Evolutionary conservation across 2,888 invertebrate species (phyloP), one percentile per base, ranked within the genome.

Genomic region (Junonia oenone): DNA sequence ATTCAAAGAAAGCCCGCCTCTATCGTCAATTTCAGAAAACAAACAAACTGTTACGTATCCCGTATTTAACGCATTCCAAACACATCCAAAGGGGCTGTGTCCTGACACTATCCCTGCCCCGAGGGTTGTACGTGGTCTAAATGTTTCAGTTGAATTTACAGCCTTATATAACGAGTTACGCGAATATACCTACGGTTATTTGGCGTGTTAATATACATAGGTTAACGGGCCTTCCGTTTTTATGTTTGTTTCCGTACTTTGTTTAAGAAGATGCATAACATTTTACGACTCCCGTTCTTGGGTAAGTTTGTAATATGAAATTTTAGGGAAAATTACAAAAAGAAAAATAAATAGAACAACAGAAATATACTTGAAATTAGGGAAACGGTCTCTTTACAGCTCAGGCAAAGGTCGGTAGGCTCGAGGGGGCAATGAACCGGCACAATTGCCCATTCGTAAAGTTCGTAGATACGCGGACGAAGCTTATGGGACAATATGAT

Each of bases 101-200:
- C 61, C 68, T 62, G 67, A 59, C 64, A 63, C 66, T 67, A 61
- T 68, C 69, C 67, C 56, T 55, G 62, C 68, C 72, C 69, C 64
- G 69, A 70, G 79, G 81, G 71, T 69, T 61, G 63, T 73, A 82
- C 82, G 83, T 78, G 84, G 81, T 76, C 76, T 81, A 83, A 85
- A 86, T 88, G 83, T 86, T 85, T 85, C 83, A 83, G 63, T 67
- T 69, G 70, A 75, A 83, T 83, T 81, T 80, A 81, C 78, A 83
- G 78, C 73, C 69, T 56, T 62, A 69, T 62, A 62, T 65, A 65
- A 68, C 67, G 65, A 68, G 69, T 74, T 73, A 74, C 71, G 49
- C 53, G 40, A 58, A 58, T 58, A 54, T 54, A n/a, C n/a, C n/a
- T n/a, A 50, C 45, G 68, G 3, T 61, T 63, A 63, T 68, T 66